Evolutionary conservation across 2,113 vertebrate genomes (phyloP).

Genomic region (Polypterus bichir): DNA sequence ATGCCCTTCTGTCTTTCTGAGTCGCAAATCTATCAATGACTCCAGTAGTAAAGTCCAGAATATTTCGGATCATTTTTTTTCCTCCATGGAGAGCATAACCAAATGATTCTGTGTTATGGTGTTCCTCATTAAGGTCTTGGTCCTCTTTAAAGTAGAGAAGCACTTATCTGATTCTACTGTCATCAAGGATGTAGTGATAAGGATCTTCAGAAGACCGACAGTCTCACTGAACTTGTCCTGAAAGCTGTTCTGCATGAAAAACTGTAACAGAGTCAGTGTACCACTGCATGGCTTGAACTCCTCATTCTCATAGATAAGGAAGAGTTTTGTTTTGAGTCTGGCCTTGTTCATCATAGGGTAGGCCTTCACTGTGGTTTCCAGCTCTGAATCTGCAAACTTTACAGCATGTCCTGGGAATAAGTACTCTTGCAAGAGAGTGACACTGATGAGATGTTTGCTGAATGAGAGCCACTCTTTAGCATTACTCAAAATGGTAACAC

Average conservation of each 20-base stretch:
- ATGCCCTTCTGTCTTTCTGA: neutral
- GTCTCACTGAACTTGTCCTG: constrained; percentile 13
- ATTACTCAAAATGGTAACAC: constrained; percentile 12
- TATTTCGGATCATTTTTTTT: neutral
- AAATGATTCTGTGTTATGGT: neutral
- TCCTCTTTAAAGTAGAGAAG: constrained; percentile 16
- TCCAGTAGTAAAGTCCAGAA: neutral
- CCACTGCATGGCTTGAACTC: constrained; percentile 19
- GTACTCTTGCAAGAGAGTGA: constrained; percentile 10
- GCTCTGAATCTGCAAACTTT: constrained; percentile 4
- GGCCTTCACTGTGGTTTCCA: constrained; percentile 13
- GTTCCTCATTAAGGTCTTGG: neutral
- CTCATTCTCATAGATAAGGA: constrained; percentile 9
- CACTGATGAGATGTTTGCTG: constrained; percentile 13
- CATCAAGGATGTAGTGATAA: constrained; percentile 20
- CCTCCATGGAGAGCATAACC: neutral
- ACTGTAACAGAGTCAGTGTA: constrained; percentile 14
- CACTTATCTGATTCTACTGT: constrained; percentile 16
- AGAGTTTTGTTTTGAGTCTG: constrained; percentile 20
- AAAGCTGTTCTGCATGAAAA: constrained; percentile 15
- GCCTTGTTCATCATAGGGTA: constrained; percentile 19
- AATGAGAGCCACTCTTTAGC: constrained; percentile 11
- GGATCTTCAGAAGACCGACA: constrained; percentile 12
- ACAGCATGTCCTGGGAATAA: constrained; percentile 4
- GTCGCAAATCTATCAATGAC: neutral